A percentile compares a stretch with the other conserved stretches of the same genome.
These are phyloP conservation scores for Cryptoleucopteryx plumbea DNA, from an alignment of 2,113 vertebrate species.

Conservation along the genomic window DNA sequence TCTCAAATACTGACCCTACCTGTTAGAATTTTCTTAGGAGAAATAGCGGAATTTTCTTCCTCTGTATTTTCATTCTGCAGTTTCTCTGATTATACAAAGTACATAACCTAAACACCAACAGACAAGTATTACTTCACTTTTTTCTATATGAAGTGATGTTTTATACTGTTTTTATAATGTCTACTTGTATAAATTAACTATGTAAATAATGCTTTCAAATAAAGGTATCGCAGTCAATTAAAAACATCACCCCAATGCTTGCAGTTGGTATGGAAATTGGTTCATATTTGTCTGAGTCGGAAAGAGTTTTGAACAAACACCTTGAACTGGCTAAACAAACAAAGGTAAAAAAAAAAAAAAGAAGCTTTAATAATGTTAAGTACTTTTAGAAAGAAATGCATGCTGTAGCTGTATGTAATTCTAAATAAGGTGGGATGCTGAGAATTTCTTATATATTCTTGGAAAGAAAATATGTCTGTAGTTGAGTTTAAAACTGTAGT, in stretches of 20 bases:
- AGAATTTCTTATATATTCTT: neutral
- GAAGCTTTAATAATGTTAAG: neutral
- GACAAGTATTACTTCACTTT: neutral
- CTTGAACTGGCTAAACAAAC: slow-evolving; percentile 74
- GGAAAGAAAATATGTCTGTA: neutral
- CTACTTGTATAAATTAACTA: neutral
- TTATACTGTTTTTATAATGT: neutral
- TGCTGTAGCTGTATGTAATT: neutral
- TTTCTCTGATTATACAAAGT: neutral
- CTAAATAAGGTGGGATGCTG: neutral
- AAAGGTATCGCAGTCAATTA: slow-evolving; percentile 73
- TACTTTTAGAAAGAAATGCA: neutral
- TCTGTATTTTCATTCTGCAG: neutral
- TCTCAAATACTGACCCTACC: neutral
- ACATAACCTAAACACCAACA: neutral
- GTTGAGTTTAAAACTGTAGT: neutral
- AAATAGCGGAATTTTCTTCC: neutral
- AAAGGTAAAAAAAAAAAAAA: slow-evolving; percentile 75
- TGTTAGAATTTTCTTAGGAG: neutral
- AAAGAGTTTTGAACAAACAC: slow-evolving; percentile 74
- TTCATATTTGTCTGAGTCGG: slow-evolving; percentile 64
- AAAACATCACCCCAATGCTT: slow-evolving; percentile 64
- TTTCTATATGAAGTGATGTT: neutral
- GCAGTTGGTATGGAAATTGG: slow-evolving; percentile 63
- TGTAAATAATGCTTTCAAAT: slow-evolving; percentile 28